Conservation (phyloP, 2,113 vertebrate species). For the Benitochromis conjunctus region DNA sequence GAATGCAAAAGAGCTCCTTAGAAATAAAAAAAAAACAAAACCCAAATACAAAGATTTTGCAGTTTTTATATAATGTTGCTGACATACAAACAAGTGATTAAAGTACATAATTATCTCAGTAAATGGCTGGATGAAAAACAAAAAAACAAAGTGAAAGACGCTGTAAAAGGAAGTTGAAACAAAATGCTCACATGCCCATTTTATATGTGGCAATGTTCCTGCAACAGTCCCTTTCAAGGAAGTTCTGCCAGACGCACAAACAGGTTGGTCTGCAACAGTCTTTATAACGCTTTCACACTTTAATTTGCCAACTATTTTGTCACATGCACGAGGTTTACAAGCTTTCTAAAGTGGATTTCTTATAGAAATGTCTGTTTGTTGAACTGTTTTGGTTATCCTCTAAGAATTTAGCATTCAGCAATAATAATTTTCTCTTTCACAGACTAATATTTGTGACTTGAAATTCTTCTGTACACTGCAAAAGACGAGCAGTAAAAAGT, state of each 20-base stretch:
- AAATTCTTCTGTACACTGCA: neutral
- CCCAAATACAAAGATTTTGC: too few relatives aligned
- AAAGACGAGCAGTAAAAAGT: neutral
- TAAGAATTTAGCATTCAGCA: neutral
- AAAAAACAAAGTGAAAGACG: neutral
- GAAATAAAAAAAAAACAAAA: neutral
- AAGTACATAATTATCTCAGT: accelerated
- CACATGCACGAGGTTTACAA: accelerated
- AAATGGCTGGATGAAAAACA: neutral
- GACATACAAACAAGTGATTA: neutral
- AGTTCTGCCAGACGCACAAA: neutral
- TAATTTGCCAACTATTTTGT: neutral
- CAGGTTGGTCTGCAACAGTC: neutral
- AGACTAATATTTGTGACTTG: neutral
- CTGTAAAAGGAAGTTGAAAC: neutral
- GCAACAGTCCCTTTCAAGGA: neutral
- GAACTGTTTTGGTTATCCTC: neutral
- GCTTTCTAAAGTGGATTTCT: neutral
- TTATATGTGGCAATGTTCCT: neutral
- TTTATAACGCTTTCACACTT: neutral
- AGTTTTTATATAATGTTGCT: neutral
- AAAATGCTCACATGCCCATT: neutral
- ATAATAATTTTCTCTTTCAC: neutral
- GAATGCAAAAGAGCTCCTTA: neutral
- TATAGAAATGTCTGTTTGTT: neutral